These are phyloP conservation scores for Erythrolamprus reginae DNA, from an alignment of 2,113 vertebrate species.

Conservation along the genomic window DNA sequence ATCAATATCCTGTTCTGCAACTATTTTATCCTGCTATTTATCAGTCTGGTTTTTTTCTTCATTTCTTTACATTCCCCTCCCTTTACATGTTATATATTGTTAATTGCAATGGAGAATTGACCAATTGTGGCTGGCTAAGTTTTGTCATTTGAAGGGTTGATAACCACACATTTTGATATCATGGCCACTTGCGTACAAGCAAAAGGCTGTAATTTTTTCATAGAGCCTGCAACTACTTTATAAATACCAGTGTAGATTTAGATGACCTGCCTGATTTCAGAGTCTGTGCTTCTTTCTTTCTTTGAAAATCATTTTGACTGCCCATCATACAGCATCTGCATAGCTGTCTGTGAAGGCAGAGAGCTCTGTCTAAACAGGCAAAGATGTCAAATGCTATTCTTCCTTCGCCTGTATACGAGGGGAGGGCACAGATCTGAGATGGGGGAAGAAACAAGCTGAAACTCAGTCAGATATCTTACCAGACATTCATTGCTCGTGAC, in stretches of 20 bases:
- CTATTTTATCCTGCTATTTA: too few relatives aligned
- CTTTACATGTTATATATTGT: neutral
- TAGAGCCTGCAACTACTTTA: neutral
- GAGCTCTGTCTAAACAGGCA: constrained; percentile 1
- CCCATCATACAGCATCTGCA: constrained; percentile 5
- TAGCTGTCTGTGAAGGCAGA: fast-evolving
- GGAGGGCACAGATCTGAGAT: neutral
- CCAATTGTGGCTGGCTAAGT: neutral
- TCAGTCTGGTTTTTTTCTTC: too few relatives aligned
- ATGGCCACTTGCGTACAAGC: neutral
- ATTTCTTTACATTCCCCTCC: too few relatives aligned
- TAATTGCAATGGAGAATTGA: neutral
- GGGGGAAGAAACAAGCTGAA: neutral
- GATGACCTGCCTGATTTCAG: neutral
- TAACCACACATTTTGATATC: neutral
- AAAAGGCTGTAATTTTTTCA: neutral
- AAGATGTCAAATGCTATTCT: constrained; percentile 9
- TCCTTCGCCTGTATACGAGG: neutral
- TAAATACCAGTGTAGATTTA: neutral
- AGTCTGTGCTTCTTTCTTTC: neutral
- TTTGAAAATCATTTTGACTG: constrained; percentile 21
- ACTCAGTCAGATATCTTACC: neutral
- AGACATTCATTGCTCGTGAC: neutral
- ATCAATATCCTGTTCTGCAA: too few relatives aligned
- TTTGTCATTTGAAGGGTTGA: neutral